These are phyloP conservation scores for Pegoplata infirma DNA, from an alignment of 2,888 invertebrate genomes.

Conservation along the genomic window DNA sequence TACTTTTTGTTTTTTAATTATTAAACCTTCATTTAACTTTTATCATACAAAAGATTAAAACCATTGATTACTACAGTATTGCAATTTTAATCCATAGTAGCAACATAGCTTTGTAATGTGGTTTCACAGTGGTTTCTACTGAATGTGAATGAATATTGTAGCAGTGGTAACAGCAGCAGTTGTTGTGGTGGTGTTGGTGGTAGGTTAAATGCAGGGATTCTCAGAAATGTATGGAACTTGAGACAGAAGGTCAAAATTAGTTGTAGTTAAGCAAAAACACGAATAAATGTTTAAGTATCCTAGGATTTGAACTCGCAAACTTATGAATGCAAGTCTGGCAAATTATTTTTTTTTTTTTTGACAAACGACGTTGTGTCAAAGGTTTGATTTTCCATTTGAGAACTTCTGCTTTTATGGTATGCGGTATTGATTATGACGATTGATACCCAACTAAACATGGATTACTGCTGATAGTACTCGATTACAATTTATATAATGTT, in stretches of 20 bases:
- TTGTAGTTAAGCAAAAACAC: too few species aligned
- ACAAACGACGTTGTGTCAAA: too few species aligned
- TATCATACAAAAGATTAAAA: not conserved
- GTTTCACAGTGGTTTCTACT: conserved; percentile 31
- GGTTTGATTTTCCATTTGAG: too few species aligned
- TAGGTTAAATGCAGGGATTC: too few species aligned
- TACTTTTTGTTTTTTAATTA: not conserved
- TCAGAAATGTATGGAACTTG: too few species aligned
- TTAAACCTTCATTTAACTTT: conserved; percentile 8
- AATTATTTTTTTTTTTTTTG: too few species aligned
- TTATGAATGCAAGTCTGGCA: too few species aligned
- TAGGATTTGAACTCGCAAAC: too few species aligned
- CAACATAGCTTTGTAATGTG: conserved; percentile 39
- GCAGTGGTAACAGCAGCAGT: not conserved
- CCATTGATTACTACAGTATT: conserved; percentile 23
- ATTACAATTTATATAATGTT: conserved; percentile 8
- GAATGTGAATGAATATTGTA: not conserved
- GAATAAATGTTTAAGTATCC: too few species aligned
- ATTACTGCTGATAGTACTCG: conserved; percentile 21
- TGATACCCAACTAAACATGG: conserved; percentile 28
- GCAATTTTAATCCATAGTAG: conserved; percentile 28
- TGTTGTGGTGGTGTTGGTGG: not conserved
- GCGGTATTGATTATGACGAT: conserved; percentile 17
- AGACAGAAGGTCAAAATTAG: too few species aligned
- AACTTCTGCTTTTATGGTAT: too few species aligned